These are phyloP conservation scores for Leucoraja ocellata DNA, from an alignment of 2,797 vertebrate genomes.

Conservation along the genomic window DNA sequence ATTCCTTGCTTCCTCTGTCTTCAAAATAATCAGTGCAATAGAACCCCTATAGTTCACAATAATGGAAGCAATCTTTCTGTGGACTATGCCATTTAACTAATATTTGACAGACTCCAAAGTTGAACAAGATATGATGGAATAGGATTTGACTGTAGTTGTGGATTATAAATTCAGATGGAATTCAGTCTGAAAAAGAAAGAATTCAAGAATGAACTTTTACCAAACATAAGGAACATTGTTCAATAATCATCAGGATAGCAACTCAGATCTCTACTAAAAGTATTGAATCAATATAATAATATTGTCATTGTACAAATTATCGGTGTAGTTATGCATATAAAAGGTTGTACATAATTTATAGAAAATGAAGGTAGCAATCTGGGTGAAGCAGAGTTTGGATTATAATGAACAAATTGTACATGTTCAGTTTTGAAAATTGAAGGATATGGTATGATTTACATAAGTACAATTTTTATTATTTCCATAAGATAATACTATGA, in stretches of 20 bases:
- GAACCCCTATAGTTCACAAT: background rate
- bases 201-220: background rate
- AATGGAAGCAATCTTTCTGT: background rate
- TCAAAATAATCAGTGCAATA: conserved; percentile 17
- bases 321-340: too few relatives aligned
- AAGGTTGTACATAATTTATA: background rate
- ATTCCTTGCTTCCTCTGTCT: background rate
- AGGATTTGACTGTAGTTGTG: background rate
- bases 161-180: background rate
- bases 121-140: too few relatives aligned
- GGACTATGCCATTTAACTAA: background rate
- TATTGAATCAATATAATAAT: background rate
- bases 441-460: background rate
- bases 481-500: too few relatives aligned
- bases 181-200: conserved; percentile 8
- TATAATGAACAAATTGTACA: background rate
- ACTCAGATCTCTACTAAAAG: background rate
- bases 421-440: background rate
- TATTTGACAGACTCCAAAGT: background rate
- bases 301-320: background rate
- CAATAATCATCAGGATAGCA: background rate
- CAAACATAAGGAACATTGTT: background rate
- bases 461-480: background rate
- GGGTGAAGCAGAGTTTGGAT: background rate
- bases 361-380: background rate